Evolutionary conservation across 2,888 invertebrate genomes (phyloP).

Genomic region (Monochamus alternatus): DNA sequence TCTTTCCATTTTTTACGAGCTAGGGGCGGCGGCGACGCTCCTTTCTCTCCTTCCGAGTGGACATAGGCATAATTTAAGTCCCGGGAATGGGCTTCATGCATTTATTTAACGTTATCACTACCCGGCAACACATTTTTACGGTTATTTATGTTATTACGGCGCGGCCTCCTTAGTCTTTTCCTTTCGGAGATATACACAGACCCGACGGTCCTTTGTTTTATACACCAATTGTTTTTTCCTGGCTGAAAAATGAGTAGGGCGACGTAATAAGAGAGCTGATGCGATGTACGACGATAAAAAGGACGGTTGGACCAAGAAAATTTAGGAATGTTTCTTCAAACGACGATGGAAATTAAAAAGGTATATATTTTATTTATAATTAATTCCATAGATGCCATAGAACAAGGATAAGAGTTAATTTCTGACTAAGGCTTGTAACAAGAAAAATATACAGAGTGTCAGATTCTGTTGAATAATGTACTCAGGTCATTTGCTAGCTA

Average conservation of each 20-base stretch:
- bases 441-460: too few species aligned
- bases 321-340: background rate
- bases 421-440: too few species aligned
- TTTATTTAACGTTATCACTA: conserved; percentile 41
- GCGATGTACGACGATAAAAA: too few species aligned
- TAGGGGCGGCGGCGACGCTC: conserved; percentile 14
- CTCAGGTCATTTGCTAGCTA: too few species aligned
- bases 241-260: too few species aligned
- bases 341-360: background rate
- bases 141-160: conserved; percentile 40
- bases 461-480: too few species aligned
- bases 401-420: too few species aligned
- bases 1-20: conserved; percentile 35
- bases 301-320: background rate
- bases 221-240: too few species aligned
- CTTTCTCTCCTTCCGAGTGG: conserved; percentile 33
- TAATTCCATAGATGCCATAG: too few species aligned
- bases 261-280: too few species aligned
- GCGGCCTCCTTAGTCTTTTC: conserved; percentile 11
- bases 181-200: conserved; percentile 1
- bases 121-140: conserved; percentile 38
- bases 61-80: conserved; percentile 38
- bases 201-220: background rate
- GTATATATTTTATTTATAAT: too few species aligned
- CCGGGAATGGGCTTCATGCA: conserved; percentile 37